Conservation (phyloP, 2,888 invertebrate species). For the Odiellus spinosus region DNA sequence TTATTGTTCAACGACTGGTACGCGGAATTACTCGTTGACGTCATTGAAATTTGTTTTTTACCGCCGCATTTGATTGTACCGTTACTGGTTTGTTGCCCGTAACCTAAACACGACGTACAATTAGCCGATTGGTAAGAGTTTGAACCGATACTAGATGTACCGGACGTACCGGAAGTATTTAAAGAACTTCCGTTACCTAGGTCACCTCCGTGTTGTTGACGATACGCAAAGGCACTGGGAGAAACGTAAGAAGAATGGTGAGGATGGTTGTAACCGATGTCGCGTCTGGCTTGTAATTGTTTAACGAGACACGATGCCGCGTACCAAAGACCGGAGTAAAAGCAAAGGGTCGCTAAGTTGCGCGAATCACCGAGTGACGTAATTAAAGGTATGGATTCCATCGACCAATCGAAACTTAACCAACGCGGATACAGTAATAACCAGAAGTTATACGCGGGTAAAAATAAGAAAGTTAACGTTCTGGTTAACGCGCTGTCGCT, state of each 20-base stretch:
- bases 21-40: no score
- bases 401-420: constrained; percentile 96
- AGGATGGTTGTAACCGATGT: constrained; percentile 1
- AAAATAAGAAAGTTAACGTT: constrained; percentile 72
- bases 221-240: constrained; percentile 3
- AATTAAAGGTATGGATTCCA: constrained; percentile 85
- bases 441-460: constrained; percentile 78
- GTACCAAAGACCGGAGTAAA: constrained; percentile 9
- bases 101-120: no score
- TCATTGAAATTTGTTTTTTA: no score
- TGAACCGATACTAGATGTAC: neutral
- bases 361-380: constrained; percentile 58
- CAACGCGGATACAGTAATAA: constrained; percentile 69
- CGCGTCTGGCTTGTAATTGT: constrained; percentile 5
- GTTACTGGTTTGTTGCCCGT: no score
- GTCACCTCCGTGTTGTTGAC: no score
- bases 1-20: no score
- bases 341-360: constrained; percentile 49
- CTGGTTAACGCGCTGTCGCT: constrained; percentile 62
- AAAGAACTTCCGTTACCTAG: neutral
- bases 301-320: constrained; percentile 5
- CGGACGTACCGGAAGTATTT: neutral
- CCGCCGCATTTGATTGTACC: no score
- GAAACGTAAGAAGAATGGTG: constrained; percentile 1
- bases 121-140: neutral